A percentile compares a stretch with the other conserved stretches of the same genome.
Evolutionary conservation across 2,888 invertebrate species (phyloP).

Genomic region (Drosophila cognata): DNA sequence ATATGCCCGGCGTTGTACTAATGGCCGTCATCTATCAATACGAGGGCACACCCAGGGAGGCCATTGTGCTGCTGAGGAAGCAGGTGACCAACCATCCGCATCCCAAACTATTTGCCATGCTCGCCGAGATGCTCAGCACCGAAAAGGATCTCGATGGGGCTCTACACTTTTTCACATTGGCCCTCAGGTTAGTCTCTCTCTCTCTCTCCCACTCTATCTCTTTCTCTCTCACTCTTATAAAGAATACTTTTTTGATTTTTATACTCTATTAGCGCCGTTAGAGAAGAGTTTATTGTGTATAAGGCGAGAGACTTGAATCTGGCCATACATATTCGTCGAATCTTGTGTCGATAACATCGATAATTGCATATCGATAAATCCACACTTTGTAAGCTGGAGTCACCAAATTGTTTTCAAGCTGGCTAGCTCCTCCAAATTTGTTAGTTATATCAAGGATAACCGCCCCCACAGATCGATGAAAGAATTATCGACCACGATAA

Average conservation of each 20-base stretch:
- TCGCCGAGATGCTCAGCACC: conserved; percentile 81
- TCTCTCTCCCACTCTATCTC: neutral
- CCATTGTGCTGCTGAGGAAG: conserved; percentile 89
- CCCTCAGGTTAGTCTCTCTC: conserved; percentile 72
- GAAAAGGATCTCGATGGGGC: conserved; percentile 82
- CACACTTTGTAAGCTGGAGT: neutral
- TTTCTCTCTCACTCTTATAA: neutral
- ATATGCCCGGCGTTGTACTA: conserved; percentile 90
- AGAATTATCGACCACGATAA: neutral
- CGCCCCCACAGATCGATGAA: neutral
- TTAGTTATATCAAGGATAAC: neutral
- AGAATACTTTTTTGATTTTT: neutral
- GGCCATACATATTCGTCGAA: neutral
- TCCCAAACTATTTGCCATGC: conserved; percentile 80
- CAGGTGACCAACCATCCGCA: conserved; percentile 86
- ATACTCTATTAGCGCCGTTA: neutral
- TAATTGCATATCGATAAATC: neutral
- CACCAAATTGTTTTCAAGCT: neutral
- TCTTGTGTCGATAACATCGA: neutral
- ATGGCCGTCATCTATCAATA: conserved; percentile 90
- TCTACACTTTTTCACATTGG: conserved; percentile 83
- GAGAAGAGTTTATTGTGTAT: neutral
- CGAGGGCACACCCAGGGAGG: conserved; percentile 88
- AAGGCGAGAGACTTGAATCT: neutral
- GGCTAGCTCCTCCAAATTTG: neutral